Conservation (phyloP, 2,888 invertebrate genomes). For the Pogonocherus hispidulus region DNA sequence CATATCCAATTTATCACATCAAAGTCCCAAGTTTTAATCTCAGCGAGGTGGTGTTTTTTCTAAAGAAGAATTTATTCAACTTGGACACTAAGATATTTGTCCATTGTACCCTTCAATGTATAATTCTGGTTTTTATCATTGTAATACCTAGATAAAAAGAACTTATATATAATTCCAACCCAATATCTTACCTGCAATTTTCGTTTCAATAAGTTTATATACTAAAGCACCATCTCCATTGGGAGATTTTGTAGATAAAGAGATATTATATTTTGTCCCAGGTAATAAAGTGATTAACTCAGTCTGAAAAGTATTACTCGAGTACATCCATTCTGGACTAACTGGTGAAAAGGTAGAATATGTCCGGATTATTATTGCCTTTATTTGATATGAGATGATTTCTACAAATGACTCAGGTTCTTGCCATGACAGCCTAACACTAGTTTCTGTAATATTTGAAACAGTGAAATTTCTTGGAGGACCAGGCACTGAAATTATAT, state of each 20-base stretch:
- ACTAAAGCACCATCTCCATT: constrained; percentile 74
- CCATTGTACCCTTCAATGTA: too few relatives aligned
- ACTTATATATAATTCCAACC: too few relatives aligned
- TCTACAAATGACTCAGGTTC: constrained; percentile 71
- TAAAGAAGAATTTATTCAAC: too few relatives aligned
- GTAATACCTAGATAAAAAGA: too few relatives aligned
- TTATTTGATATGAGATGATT: constrained; percentile 73
- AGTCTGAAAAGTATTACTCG: constrained; percentile 73
- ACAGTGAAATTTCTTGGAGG: constrained; percentile 77
- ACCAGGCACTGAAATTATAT: constrained; percentile 72
- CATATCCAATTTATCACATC: too few relatives aligned
- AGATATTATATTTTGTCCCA: constrained; percentile 82
- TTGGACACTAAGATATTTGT: too few relatives aligned
- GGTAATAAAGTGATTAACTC: constrained; percentile 78
- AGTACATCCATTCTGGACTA: constrained; percentile 73
- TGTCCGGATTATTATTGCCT: constrained; percentile 72
- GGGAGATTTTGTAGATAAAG: constrained; percentile 77
- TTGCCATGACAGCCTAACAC: constrained; percentile 74
- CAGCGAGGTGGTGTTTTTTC: too few relatives aligned
- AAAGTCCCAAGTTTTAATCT: too few relatives aligned
- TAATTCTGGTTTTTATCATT: too few relatives aligned
- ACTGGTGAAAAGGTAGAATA: constrained; percentile 71
- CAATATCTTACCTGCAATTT: constrained; percentile 75
- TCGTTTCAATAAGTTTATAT: constrained; percentile 75
- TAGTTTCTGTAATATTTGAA: constrained; percentile 75